phyloP scores from a whole-genome alignment of 2,888 invertebrate genomes.

The Strigamia transsilvanica region DNA sequence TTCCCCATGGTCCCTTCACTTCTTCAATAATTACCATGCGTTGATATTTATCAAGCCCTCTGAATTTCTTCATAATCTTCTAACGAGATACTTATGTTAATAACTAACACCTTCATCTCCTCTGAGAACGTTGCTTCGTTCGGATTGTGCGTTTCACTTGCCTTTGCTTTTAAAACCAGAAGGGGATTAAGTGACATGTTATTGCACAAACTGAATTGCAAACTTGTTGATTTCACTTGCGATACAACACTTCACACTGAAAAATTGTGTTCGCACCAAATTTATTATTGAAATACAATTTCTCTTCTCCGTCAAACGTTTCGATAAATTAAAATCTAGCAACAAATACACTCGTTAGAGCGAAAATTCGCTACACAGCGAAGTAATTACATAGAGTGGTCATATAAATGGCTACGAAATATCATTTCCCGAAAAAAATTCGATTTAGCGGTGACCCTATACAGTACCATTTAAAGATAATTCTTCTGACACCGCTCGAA shows the following conservation, averaged over 20 bases:
- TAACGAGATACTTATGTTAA: constrained; percentile 43
- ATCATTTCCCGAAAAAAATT: too few species aligned
- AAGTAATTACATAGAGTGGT: too few species aligned
- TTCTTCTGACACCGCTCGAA: too few species aligned
- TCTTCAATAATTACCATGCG: not conserved
- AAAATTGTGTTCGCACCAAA: too few species aligned
- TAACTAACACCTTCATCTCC: not conserved
- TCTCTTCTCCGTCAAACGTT: not conserved
- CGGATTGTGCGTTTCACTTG: not conserved
- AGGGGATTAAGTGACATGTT: not conserved
- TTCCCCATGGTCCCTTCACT: not conserved
- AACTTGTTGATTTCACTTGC: constrained; percentile 33
- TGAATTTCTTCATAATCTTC: constrained; percentile 29
- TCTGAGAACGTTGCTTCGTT: not conserved
- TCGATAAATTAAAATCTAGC: too few species aligned
- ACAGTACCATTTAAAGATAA: too few species aligned
- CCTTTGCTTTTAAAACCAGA: constrained; percentile 1
- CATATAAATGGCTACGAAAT: too few species aligned
- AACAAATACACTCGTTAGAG: too few species aligned
- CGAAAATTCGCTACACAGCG: too few species aligned
- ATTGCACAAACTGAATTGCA: not conserved
- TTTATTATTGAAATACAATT: not conserved
- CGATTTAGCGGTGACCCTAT: too few species aligned
- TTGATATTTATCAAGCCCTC: not conserved
- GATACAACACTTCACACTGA: not conserved